Base-by-base conservation (phyloP, 2,888 invertebrate genomes). In the Stenolophus ochropezus region DNA sequence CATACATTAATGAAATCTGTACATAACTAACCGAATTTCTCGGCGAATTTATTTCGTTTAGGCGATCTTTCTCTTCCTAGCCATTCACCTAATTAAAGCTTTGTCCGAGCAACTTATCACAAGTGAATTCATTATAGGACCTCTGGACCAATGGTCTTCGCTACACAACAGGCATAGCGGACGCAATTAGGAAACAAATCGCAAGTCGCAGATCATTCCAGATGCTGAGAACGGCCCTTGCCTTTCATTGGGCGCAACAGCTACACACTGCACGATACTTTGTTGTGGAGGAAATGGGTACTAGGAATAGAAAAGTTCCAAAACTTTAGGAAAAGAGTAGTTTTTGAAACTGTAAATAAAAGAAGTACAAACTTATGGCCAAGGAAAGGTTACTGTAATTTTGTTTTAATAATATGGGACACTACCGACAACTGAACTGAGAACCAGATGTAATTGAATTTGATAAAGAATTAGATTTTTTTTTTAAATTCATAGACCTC, bases 131-230 rank as follows among this genome's bases (percentile, higher is more conserved):
- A 69, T 69, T 69, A 42, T 16, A 69, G 33, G 18, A 69, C 11
- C 27, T 18, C 14, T 21, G 18, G 56, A 11, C 56, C 56, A 11
- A 56, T 51, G 56, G 8, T 20, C 20, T 56, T 56, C 56, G 11
- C 11, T 56, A 56, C 4, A 61, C 61, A 61, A 61, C 61, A 27
- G 61, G 25, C 25, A n/a, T 25, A 61, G 23, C 11, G 61, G 61
- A 61, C 14, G 61, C 61, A 61, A 61, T 61, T 61, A 61, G 61
- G 14, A 61, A 61, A 61, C 61, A 61, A 61, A 61, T 61, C 61
- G 61, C 61, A 25, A 61, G 61, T 61, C 25, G 27, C 27, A 61
- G 61, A 61, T 61, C 61, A 61, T 61, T 61, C 61, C n/a, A 42
- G 11, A 42, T 42, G 11, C 11, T 11, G 33, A 8, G 56, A 1